phyloP scores from a whole-genome alignment of 2,888 invertebrate species.

The Xanthia togata region DNA sequence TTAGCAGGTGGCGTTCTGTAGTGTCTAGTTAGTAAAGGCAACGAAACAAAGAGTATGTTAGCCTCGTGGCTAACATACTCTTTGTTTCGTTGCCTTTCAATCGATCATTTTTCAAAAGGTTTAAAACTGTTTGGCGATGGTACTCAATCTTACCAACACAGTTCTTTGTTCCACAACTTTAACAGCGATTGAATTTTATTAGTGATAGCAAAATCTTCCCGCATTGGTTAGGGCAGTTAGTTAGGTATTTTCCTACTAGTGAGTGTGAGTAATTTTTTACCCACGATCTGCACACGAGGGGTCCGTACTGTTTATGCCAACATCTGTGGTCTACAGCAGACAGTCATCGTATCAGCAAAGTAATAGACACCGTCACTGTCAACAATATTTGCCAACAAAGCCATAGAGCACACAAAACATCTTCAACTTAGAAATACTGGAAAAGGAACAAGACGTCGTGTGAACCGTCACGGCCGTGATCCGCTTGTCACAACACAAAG shows the following conservation, averaged over 20 bases:
- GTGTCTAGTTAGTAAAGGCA: no score
- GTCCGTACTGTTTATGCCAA: not conserved
- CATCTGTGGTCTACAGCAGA: not conserved
- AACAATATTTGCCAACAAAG: conserved; percentile 60
- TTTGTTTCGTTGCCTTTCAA: not conserved
- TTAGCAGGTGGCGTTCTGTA: no score
- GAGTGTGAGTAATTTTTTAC: not conserved
- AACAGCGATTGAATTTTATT: not conserved
- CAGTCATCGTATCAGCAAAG: conserved; percentile 19
- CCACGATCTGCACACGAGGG: not conserved
- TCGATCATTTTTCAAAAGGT: not conserved
- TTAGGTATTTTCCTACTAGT: not conserved
- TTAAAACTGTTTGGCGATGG: not conserved
- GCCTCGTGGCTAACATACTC: no score
- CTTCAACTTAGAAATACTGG: conserved; percentile 42
- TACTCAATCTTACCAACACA: not conserved
- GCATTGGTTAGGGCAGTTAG: not conserved
- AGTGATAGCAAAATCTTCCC: not conserved
- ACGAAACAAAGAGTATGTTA: no score
- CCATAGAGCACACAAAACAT: conserved; percentile 59
- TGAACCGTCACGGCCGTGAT: conserved; percentile 54
- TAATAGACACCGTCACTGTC: conserved; percentile 58
- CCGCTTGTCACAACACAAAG: conserved; percentile 66
- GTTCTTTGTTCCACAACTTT: not conserved
- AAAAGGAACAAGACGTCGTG: conserved; percentile 54